Evolutionary conservation across 2,113 vertebrate species (phyloP).

Genomic region (Pagrus major): DNA sequence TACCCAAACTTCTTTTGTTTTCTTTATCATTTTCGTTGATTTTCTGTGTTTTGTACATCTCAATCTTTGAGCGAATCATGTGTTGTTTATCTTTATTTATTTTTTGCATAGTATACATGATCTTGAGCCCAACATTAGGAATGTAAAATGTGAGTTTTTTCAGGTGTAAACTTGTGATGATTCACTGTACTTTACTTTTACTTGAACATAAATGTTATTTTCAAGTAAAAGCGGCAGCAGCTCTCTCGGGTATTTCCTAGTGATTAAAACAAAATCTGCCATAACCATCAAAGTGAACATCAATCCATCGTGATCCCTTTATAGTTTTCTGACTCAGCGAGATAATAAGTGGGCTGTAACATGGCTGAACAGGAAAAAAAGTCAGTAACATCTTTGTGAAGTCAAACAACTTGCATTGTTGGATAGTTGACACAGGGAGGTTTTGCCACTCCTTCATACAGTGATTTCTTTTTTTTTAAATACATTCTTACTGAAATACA

Average conservation of each 20-base stretch:
- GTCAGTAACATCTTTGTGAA: conserved; percentile 26
- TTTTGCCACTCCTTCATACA: conserved; percentile 56
- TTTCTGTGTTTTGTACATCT: neutral
- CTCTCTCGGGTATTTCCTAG: neutral
- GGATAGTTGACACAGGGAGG: conserved; percentile 1
- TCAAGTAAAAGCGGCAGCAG: conserved; percentile 10
- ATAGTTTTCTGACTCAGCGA: conserved; percentile 39
- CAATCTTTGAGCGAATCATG: conserved; percentile 3
- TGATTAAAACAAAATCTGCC: neutral
- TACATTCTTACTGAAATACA: conserved; percentile 81
- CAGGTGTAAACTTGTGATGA: conserved; percentile 21
- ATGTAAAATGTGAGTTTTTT: conserved; percentile 21
- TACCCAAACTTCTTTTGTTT: neutral
- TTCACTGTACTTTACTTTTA: neutral
- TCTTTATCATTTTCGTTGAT: neutral
- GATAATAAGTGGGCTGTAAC: conserved; percentile 11
- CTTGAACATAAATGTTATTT: neutral
- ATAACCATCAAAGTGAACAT: conserved; percentile 3
- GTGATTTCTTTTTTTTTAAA: conserved; percentile 40
- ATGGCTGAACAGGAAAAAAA: conserved; percentile 43
- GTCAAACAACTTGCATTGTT: conserved; percentile 38
- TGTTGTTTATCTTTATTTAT: neutral
- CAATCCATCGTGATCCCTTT: conserved; percentile 40
- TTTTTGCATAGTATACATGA: conserved; percentile 57
- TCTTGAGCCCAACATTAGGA: conserved; percentile 4